Base-by-base conservation (phyloP, 1,140 invertebrate species). In the Danaus melanippus region DNA sequence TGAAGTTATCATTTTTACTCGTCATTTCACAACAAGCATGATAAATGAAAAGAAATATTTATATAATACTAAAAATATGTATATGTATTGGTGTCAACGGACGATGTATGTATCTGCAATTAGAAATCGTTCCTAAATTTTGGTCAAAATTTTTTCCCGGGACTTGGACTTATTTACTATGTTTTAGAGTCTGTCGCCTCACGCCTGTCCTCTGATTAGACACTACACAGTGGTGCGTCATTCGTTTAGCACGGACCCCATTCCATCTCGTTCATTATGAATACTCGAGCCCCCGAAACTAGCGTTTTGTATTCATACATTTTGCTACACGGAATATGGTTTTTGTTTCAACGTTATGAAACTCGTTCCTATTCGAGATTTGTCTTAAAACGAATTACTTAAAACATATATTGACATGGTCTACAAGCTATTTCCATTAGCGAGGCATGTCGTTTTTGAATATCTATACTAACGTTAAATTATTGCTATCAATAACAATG, bases 221-320 rank as follows among this genome's bases (percentile, higher is more conserved):
- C 74, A 63, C 58, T 64, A 68, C 66, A 60, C 71, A 32, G 42
- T 21, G 11, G 45, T 54, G 32, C 69, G 77, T 77, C 76, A 80
- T 80, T 83, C 82, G 83, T 83, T 85, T 80, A 71, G 70, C 69
- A 66, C 66, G 64, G 71, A 32, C 72, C 77, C 75, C 73, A 75
- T 76, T 83, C 79, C 77, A 83, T 83, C 77, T 83, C 76, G 78
- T 85, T 83, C 77, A 81, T 85, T 83, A 83, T 83, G 78, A 77
- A 81, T 78, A 71, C 73, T 73, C 69, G 60, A 58, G 60, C 72
- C 66, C 61, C 65, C 66, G 69, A 67, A 68, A 72, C 70, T 70
- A 67, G 63, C 67, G 71, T 77, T 76, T 76, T 70, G 72, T 66
- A 78, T 76, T 76, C 64, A 67, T 67, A 73, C 71, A 71, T 79